Evolutionary conservation across 2,888 invertebrate species (phyloP), one percentile per base, ranked within the genome.

Genomic region (Leptarthrus brevirostris): DNA sequence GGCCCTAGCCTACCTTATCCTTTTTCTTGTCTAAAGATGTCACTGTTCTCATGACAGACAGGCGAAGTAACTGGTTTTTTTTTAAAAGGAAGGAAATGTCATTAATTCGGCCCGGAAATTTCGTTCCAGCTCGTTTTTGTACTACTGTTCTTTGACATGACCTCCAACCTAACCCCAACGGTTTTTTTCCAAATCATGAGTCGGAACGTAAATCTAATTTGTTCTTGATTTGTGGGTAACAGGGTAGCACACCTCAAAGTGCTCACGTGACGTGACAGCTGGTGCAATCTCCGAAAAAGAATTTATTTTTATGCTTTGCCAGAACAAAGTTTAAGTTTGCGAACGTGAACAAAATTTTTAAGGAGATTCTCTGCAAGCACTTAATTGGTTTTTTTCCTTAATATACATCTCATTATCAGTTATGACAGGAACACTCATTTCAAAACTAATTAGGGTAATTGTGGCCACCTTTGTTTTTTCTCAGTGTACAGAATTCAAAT

Each of bases 51-150:
- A 26, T 66, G 49, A 49, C 49, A 66, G 66, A 47, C 66, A 47
- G 49, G 47, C 44, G 34, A 47, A 44, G 49, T 66, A 66, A 47
- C 47, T 49, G 66, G 53, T 54, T 53, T 70, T 70, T 70, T 18
- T 34, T 34, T 16, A 6, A 18, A 53, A 26, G 53, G 18, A 53
- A 53, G 53, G 54, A 70, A 70, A 70, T 40, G 36, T 10, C 53
- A 53, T 70, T 70, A 70, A 70, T 70, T 70, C 36, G 22, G 53
- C 20, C 53, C 70, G 70, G 70, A 70, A 70, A 70, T 70, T 70
- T 53, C 34, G 66, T 61, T 61, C 49, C 16, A 49, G 12, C 44
- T 20, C 44, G 47, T 26, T 44, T 66, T 66, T 66, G 26, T 66
- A 30, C 47, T 16, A 66, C 49, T 24, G 16, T 14, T 47, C 26